Percentiles rank a stretch among this genome's conserved stretches.
phyloP scores from a whole-genome alignment of 2,113 vertebrate species.

The Candoia aspera region DNA sequence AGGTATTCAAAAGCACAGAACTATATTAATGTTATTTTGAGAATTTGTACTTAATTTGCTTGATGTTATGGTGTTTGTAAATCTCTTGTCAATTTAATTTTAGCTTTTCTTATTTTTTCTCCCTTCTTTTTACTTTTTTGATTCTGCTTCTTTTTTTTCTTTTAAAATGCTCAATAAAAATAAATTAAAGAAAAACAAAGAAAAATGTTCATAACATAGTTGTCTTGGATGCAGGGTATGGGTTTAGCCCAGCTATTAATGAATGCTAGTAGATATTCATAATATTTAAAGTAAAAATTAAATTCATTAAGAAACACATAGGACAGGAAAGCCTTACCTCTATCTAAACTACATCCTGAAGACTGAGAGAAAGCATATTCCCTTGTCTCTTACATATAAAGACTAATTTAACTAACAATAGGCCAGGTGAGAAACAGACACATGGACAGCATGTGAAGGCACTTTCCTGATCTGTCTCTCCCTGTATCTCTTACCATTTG shows the following conservation, averaged over 20 bases:
- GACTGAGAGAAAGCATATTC: background rate
- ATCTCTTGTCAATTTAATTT: too few relatives aligned
- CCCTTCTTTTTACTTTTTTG: too few relatives aligned
- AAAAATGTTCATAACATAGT: too few relatives aligned
- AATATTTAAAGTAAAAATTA: background rate
- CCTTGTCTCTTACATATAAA: background rate
- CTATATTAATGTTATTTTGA: background rate
- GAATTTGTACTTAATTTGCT: background rate
- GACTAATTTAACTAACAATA: background rate
- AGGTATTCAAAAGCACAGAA: background rate
- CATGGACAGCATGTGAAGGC: background rate
- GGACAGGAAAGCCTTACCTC: background rate
- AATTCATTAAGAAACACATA: background rate
- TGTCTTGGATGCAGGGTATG: too few relatives aligned
- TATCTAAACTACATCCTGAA: background rate
- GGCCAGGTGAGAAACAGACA: background rate
- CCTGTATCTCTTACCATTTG: background rate
- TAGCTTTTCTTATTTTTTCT: too few relatives aligned
- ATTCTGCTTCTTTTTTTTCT: too few relatives aligned
- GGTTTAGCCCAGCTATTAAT: background rate
- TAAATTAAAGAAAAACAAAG: too few relatives aligned
- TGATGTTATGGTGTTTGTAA: too few relatives aligned
- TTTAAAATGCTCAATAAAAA: too few relatives aligned
- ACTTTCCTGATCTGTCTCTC: background rate
- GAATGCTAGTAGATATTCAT: background rate